Conservation (phyloP, 2,113 vertebrate species). For the Oceanodroma tethys region DNA sequence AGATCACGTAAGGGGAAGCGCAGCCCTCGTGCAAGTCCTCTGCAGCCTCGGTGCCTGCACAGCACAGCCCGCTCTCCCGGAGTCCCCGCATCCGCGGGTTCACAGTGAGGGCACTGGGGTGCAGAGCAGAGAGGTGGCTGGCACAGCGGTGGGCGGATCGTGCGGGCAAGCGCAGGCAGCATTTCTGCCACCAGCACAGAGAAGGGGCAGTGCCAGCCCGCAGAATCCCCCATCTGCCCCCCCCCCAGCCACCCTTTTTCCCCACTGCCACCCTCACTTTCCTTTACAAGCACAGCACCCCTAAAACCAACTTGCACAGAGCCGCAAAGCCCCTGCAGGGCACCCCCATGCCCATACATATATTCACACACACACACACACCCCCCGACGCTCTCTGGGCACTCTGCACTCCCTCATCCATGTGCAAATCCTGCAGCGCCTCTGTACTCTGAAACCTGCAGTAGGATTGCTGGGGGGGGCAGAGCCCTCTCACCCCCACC, state of each 20-base stretch:
- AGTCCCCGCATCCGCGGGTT: neutral
- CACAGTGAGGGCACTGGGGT: neutral
- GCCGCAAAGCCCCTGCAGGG: neutral
- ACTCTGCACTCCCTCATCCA: neutral
- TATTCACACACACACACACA: neutral
- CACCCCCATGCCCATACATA: neutral
- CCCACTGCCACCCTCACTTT: neutral
- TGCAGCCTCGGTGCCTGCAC: neutral
- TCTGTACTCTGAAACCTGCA: neutral
- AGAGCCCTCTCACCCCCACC: neutral
- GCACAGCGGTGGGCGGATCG: fast-evolving
- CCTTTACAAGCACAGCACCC: neutral
- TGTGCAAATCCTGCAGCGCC: neutral
- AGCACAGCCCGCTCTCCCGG: neutral
- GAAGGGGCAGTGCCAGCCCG: neutral
- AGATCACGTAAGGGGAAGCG: neutral
- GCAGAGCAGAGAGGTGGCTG: neutral
- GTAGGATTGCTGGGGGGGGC: neutral
- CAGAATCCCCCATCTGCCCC: neutral
- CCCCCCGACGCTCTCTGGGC: neutral
- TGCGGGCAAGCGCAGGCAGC: neutral
- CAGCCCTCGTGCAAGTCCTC: neutral
- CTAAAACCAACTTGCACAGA: neutral
- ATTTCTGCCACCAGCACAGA: neutral
- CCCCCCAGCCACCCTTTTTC: neutral